Evolutionary conservation across 1,140 invertebrate species (phyloP).

Genomic region (Ectropis grisescens): DNA sequence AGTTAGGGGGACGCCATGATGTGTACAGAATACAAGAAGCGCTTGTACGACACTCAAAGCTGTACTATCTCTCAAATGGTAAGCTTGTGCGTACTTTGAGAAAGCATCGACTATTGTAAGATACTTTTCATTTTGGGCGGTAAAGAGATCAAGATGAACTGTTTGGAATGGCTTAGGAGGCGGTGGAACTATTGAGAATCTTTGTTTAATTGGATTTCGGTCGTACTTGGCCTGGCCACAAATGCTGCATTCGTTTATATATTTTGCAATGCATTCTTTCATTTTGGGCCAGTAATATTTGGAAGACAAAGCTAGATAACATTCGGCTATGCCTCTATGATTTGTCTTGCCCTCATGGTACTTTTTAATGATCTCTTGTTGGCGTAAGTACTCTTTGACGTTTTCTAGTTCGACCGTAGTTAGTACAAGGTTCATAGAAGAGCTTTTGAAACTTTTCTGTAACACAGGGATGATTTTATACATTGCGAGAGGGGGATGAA

Average conservation of each 20-base stretch:
- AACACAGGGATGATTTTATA: slow-evolving; percentile 9
- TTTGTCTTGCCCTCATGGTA: slow-evolving; percentile 18
- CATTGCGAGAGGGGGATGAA: slow-evolving; percentile 4
- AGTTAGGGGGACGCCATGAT: no score
- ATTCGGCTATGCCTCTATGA: slow-evolving; percentile 12
- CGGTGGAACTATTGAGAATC: slow-evolving; percentile 8
- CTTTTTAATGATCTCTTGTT: slow-evolving; percentile 10
- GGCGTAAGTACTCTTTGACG: slow-evolving; percentile 6
- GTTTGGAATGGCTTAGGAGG: slow-evolving; percentile 11
- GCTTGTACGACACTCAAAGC: no score
- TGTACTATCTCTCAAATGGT: no score
- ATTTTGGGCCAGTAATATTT: slow-evolving; percentile 15
- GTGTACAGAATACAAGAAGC: no score
- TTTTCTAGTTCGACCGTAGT: slow-evolving; percentile 8
- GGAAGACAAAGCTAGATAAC: slow-evolving; percentile 4
- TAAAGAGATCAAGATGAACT: slow-evolving; percentile 4
- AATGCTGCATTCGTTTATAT: slow-evolving; percentile 7
- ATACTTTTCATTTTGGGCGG: slow-evolving; percentile 7
- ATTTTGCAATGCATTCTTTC: slow-evolving; percentile 8
- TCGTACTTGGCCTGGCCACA: slow-evolving; percentile 13
- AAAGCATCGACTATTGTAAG: slow-evolving; percentile 9
- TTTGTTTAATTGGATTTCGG: slow-evolving; percentile 7
- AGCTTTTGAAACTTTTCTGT: slow-evolving; percentile 8
- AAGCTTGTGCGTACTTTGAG: no score
- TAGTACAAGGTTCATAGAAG: slow-evolving; percentile 9